Evolutionary conservation across 2,888 invertebrate genomes (phyloP).

Genomic region (Spodoptera picta): DNA sequence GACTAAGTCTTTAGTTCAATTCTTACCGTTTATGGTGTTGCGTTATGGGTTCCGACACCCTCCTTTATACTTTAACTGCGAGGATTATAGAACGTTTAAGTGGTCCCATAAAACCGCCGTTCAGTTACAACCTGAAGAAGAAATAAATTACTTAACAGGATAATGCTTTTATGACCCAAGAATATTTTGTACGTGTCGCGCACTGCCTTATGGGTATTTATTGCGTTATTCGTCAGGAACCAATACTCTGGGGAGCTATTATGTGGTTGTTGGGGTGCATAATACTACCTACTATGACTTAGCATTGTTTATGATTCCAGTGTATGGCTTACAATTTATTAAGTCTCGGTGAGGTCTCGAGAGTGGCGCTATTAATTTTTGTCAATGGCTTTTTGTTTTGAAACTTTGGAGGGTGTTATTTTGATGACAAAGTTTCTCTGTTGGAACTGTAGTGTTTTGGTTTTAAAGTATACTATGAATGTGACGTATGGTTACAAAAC

Average conservation of each 20-base stretch:
- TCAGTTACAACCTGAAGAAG: constrained; percentile 83
- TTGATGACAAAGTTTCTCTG: constrained; percentile 1
- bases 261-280: constrained; percentile 86
- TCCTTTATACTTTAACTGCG: constrained; percentile 81
- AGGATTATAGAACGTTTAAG: constrained; percentile 86
- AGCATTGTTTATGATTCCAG: constrained; percentile 80
- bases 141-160: constrained; percentile 88
- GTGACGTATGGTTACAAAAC: no score
- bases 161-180: constrained; percentile 85
- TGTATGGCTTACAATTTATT: constrained; percentile 78
- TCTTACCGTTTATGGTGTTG: constrained; percentile 79
- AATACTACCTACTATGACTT: constrained; percentile 75
- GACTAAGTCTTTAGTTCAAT: constrained; percentile 72
- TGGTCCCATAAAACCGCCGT: constrained; percentile 85
- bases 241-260: constrained; percentile 83
- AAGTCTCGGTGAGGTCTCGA: constrained; percentile 67
- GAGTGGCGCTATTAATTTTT: constrained; percentile 55
- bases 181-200: constrained; percentile 87
- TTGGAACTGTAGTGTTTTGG: no score
- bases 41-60: constrained; percentile 81
- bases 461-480: no score
- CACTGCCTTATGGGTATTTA: constrained; percentile 86
- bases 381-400: constrained; percentile 43
- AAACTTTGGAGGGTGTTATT: constrained; percentile 26
- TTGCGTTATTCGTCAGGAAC: constrained; percentile 86